Conservation (phyloP, 2,797 vertebrate species). For the Tolypeutes matacus region DNA sequence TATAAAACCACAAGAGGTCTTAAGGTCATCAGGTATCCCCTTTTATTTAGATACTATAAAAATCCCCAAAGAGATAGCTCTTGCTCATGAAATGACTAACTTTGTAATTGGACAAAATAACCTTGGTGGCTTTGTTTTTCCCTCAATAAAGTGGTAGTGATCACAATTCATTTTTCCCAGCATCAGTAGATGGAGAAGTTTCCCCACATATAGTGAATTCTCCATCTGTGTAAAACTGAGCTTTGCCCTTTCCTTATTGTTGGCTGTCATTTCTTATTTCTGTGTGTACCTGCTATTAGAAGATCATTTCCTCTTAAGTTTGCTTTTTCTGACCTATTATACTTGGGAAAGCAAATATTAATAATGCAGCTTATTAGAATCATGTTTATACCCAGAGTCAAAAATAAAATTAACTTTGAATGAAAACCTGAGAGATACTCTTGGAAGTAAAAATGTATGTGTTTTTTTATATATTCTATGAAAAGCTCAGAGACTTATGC, state of each 20-base stretch:
- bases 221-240: not conserved
- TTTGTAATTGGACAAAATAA: not conserved
- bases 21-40: not conserved
- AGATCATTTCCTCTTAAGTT: constrained; percentile 45
- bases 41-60: constrained; percentile 7
- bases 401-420: constrained; percentile 51
- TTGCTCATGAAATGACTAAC: constrained; percentile 16
- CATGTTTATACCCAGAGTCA: constrained; percentile 43
- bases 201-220: not conserved
- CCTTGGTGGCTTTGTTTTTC: constrained; percentile 12
- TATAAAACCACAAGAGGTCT: not conserved
- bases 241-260: not conserved
- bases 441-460: constrained; percentile 40
- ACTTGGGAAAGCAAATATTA: constrained; percentile 42
- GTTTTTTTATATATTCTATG: not conserved
- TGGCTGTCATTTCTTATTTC: not conserved
- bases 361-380: constrained; percentile 43
- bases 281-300: not conserved
- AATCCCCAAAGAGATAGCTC: not conserved
- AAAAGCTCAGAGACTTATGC: not conserved
- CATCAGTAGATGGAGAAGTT: not conserved
- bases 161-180: constrained; percentile 9
- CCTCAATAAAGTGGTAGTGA: not conserved
- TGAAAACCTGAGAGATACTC: not conserved
- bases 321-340: not conserved